phyloP scores from a whole-genome alignment of 2,888 invertebrate genomes.

The Plebejus melissa region DNA sequence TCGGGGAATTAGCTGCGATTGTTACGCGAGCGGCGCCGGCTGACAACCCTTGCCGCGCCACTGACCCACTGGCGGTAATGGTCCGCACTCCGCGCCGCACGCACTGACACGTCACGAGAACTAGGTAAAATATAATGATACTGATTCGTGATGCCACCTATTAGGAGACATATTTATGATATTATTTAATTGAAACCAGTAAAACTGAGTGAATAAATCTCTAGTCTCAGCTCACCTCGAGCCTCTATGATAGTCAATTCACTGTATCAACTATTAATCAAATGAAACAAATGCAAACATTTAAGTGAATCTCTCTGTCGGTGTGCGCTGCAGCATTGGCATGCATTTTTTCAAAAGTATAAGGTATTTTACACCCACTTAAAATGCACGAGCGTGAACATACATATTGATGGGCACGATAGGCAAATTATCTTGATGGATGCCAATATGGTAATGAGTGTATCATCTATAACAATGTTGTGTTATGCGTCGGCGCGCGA shows the following conservation, averaged over 20 bases:
- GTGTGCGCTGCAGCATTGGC: background rate
- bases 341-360: background rate
- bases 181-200: background rate
- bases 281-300: background rate
- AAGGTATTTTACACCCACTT: slow-evolving; percentile 9
- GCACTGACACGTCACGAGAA: slow-evolving; percentile 7
- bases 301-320: background rate
- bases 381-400: slow-evolving; percentile 7
- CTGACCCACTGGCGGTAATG: slow-evolving; percentile 34
- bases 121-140: slow-evolving; percentile 26
- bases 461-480: slow-evolving; percentile 16
- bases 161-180: background rate
- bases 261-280: background rate
- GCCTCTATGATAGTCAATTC: background rate
- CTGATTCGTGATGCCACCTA: slow-evolving; percentile 7
- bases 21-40: slow-evolving; percentile 36
- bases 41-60: slow-evolving; percentile 30
- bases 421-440: slow-evolving; percentile 18
- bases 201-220: background rate
- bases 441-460: slow-evolving; percentile 9
- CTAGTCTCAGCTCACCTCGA: background rate
- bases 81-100: slow-evolving; percentile 23
- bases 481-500: slow-evolving; percentile 17
- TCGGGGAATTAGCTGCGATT: slow-evolving; percentile 60
- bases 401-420: slow-evolving; percentile 11